These are phyloP conservation scores for Neodiprion fabricii DNA, from an alignment of 1,140 invertebrate genomes.

Conservation along the genomic window DNA sequence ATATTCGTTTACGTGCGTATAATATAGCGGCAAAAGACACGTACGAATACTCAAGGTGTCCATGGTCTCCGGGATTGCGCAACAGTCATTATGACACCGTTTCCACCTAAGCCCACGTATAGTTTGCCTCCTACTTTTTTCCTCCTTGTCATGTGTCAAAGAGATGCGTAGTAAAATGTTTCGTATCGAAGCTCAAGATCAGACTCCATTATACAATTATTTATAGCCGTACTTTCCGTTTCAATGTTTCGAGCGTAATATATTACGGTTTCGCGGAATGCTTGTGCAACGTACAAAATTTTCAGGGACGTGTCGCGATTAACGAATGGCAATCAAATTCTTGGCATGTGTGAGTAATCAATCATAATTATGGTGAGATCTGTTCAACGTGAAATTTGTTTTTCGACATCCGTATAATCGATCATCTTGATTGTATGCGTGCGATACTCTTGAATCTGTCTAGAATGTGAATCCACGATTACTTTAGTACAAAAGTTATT, in stretches of 20 bases:
- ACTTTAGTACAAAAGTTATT: too few species aligned
- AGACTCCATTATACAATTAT: neutral
- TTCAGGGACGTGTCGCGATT: too few species aligned
- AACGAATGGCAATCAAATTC: too few species aligned
- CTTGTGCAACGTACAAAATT: neutral
- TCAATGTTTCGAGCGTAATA: neutral
- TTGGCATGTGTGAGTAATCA: too few species aligned
- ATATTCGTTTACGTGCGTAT: neutral
- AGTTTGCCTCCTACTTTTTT: neutral
- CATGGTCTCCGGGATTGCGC: neutral
- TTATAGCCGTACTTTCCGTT: neutral
- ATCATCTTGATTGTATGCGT: too few species aligned
- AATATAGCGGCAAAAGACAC: neutral
- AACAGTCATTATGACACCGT: conserved; percentile 2
- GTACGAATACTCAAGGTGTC: neutral
- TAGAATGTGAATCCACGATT: too few species aligned
- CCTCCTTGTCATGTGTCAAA: neutral
- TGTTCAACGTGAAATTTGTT: too few species aligned
- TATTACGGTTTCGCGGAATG: neutral
- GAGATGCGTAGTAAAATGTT: neutral
- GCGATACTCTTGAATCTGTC: too few species aligned
- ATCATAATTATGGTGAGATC: too few species aligned
- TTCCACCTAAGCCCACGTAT: neutral
- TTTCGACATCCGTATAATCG: too few species aligned
- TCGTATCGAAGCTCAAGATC: neutral